Base-by-base conservation (phyloP, 2,113 vertebrate genomes). In the Crotophaga sulcirostris region DNA sequence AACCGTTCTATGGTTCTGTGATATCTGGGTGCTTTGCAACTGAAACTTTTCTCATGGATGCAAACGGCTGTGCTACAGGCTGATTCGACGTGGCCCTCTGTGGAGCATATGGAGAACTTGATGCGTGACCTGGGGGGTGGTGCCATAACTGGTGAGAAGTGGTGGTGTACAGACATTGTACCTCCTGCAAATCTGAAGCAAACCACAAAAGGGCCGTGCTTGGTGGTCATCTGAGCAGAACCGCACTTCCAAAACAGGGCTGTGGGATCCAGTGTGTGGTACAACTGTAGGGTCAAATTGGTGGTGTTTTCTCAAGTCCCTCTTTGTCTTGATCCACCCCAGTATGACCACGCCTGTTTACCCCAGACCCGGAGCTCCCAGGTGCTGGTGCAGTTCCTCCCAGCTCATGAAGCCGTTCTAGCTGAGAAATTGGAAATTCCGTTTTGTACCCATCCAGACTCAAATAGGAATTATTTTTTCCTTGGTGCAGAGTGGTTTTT, bases 91-190 rank as follows among this genome's bases (percentile, higher is more conserved):
- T 31, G 33, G 9, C 28, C 28, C 10, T 68, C 34, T 5, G 1
- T 11, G 29, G n/a, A 56, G 19, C 36, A 14, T 0, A 16, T 1
- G 0, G 58, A 54, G 25, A 59, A 19, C 15, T 29, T 20, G 26
- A 15, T 33, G 28, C 10, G 0, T 17, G 29, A 62, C 33, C 49
- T 40, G 12, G 2, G 1, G 63, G 55, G 47, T 23, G 28, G 33
- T 44, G 13, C 16, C 9, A 31, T 84, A 25, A 38, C 15, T 20
- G 31, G 18, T 2, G 15, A 26, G 38, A 52, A 60, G 51, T 3
- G 33, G 5, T 28, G 34, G 7, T 34, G 29, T 52, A 60, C 28
- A 40, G 66, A 13, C 45, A 29, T 69, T 2, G 0, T 0, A 2
- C 64, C 54, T 73, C 33, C 34, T 47, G 55, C 40, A 52, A 49